Conservation (phyloP, 2,113 vertebrate genomes). For the Fukomys damarensis region DNA sequence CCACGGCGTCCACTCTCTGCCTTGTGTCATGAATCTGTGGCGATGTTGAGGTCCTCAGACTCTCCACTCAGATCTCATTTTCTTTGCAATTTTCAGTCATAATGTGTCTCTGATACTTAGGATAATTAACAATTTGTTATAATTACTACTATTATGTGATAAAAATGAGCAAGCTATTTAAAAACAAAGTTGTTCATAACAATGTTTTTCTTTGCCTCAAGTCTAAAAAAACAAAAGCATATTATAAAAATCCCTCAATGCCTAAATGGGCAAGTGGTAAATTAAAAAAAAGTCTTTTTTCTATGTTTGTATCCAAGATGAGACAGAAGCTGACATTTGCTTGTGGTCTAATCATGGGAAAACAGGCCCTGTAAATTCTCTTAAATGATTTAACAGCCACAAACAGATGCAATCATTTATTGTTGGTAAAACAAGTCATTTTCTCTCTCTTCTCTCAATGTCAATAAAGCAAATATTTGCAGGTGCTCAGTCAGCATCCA, state of each 20-base stretch:
- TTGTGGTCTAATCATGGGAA: constrained; percentile 17
- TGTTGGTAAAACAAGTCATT: constrained; percentile 39
- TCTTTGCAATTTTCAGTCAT: background rate
- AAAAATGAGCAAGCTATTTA: constrained; percentile 40
- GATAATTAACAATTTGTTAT: constrained; percentile 18
- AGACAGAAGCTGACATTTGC: background rate
- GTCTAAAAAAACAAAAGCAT: constrained; percentile 14
- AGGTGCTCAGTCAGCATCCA: constrained; percentile 23
- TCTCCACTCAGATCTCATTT: background rate
- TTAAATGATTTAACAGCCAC: constrained; percentile 65
- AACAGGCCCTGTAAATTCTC: constrained; percentile 23
- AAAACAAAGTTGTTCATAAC: background rate
- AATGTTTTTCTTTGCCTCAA: constrained; percentile 12
- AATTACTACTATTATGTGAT: background rate
- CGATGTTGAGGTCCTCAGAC: background rate
- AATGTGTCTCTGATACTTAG: background rate
- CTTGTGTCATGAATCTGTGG: background rate
- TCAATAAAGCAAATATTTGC: constrained; percentile 34
- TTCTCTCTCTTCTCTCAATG: constrained; percentile 44
- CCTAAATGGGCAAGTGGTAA: background rate
- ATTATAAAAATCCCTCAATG: background rate
- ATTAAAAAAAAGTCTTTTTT: constrained; percentile 14
- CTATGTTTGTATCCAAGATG: background rate
- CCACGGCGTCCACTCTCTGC: background rate
- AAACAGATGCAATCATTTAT: constrained; percentile 42